A percentile compares a stretch with the other conserved stretches of the same genome.
phyloP scores from a whole-genome alignment of 2,888 invertebrate genomes.

The Euphydryas editha region DNA sequence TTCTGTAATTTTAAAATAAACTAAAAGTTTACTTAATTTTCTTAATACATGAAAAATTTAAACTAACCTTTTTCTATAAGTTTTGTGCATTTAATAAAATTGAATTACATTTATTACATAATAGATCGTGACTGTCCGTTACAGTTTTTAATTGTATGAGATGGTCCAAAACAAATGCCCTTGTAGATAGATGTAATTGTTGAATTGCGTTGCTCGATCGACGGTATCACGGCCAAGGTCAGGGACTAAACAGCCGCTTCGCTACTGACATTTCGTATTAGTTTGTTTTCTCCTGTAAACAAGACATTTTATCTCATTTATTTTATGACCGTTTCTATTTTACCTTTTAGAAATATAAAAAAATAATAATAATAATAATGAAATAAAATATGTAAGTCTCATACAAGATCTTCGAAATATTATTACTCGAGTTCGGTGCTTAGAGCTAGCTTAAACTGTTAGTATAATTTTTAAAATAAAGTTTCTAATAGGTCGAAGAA shows the following conservation, averaged over 20 bases:
- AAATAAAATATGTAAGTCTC: neutral
- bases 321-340: neutral
- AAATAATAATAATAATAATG: neutral
- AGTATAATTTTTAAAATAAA: slow-evolving; percentile 48
- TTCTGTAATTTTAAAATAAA: too few species aligned
- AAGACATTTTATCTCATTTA: neutral
- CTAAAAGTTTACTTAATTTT: too few species aligned
- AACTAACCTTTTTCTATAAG: too few species aligned
- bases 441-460: neutral
- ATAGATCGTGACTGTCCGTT: neutral
- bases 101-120: slow-evolving; percentile 1
- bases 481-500: slow-evolving; percentile 38
- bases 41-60: too few species aligned
- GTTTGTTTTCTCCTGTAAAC: neutral
- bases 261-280: slow-evolving; percentile 17
- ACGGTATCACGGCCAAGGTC: slow-evolving; percentile 78
- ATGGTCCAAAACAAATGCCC: slow-evolving; percentile 58
- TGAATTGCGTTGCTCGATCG: slow-evolving; percentile 68
- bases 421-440: neutral
- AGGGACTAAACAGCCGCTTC: slow-evolving; percentile 44
- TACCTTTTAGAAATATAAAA: neutral
- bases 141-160: slow-evolving; percentile 27
- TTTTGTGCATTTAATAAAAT: too few species aligned
- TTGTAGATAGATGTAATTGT: slow-evolving; percentile 75
- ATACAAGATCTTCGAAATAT: too few species aligned